Base-by-base conservation (phyloP, 1,140 invertebrate species). In the Pseudomyrmex cubaensis region DNA sequence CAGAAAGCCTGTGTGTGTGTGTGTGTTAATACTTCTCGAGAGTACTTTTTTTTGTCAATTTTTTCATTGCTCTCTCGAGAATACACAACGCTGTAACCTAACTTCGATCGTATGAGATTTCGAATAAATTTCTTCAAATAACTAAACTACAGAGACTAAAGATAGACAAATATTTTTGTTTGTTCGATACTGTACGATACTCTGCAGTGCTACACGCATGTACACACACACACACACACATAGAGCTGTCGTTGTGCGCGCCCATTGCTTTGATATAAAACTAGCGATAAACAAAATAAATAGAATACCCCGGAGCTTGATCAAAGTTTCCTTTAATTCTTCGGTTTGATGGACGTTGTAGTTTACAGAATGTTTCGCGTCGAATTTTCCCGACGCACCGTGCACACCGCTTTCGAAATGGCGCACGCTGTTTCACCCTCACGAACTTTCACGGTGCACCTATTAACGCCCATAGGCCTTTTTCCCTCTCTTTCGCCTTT, bases 341-440 rank as follows among this genome's bases (percentile, higher is more conserved):
- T 77, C 50, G 67, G 20, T 78, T 80, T 59, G 20, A 22, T 59
- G 20, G 44, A 72, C 44, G 54, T 48, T 52, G 17, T 50, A 48
- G 13, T 10, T 57, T 64, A 17, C 72, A 63, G 59, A 61, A 87
- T 87, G 87, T 80, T 83, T 54, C 25, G 59, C 73, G 69, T 69
- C 61, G 86, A 91, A 92, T 88, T 90, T 91, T 86, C 88, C 83
- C 74, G 85, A 83, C 85, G 83, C 35, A 44, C 12, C 48, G 56
- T 59, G 20, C 62, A 63, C 46, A 46, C 17, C 52, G 52, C 20
- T 61, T 70, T 74, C 54, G 22, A 72, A 88, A 87, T 83, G 59
- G 52, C 73, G 54, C 48, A 15, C 59, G 15, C 56, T 75, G 64
- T 89, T 77, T 56, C 87, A 66, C 74, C 77, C 77, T 86, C 50